Percentiles rank a stretch among this genome's conserved stretches.
phyloP scores from a whole-genome alignment of 2,113 vertebrate genomes.

The Pungitius pungitius region DNA sequence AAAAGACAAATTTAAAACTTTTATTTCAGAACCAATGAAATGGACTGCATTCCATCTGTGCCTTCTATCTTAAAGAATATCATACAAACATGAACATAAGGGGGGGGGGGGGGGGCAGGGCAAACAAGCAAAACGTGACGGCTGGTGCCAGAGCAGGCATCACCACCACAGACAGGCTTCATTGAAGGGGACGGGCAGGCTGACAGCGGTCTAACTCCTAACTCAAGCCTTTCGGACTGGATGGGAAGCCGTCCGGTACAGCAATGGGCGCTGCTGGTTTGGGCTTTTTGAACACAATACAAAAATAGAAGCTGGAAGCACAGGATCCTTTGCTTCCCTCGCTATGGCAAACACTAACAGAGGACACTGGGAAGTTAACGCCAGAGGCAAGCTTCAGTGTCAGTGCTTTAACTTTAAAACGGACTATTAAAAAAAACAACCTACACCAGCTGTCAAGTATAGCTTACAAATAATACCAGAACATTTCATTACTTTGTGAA shows the following conservation, averaged over 20 bases:
- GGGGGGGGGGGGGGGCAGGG: not conserved
- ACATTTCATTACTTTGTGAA: slow-evolving; percentile 38
- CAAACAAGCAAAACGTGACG: slow-evolving; percentile 43
- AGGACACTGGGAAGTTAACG: slow-evolving; percentile 34
- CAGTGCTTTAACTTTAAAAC: slow-evolving; percentile 43
- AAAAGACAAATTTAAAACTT: slow-evolving; percentile 60
- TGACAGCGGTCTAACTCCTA: not conserved
- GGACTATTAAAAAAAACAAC: slow-evolving; percentile 15
- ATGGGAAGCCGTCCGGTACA: not conserved
- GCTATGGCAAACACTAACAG: slow-evolving; percentile 55
- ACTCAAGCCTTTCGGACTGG: slow-evolving; percentile 21
- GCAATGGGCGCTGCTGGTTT: slow-evolving; percentile 21
- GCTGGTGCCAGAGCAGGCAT: slow-evolving; percentile 52
- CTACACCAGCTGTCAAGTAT: slow-evolving; percentile 53
- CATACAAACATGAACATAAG: slow-evolving; percentile 45
- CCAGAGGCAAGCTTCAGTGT: slow-evolving; percentile 48
- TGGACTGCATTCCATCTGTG: slow-evolving; percentile 48
- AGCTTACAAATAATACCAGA: slow-evolving; percentile 32
- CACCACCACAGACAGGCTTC: slow-evolving; percentile 28
- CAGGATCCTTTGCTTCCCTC: slow-evolving; percentile 17
- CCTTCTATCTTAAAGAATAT: slow-evolving; percentile 43
- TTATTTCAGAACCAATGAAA: slow-evolving; percentile 72
- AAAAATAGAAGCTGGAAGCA: slow-evolving; percentile 56
- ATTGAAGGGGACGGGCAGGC: slow-evolving; percentile 18
- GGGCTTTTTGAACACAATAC: slow-evolving; percentile 32